Conservation (phyloP, 1,140 invertebrate genomes). For the Neomicropteryx cornuta region DNA sequence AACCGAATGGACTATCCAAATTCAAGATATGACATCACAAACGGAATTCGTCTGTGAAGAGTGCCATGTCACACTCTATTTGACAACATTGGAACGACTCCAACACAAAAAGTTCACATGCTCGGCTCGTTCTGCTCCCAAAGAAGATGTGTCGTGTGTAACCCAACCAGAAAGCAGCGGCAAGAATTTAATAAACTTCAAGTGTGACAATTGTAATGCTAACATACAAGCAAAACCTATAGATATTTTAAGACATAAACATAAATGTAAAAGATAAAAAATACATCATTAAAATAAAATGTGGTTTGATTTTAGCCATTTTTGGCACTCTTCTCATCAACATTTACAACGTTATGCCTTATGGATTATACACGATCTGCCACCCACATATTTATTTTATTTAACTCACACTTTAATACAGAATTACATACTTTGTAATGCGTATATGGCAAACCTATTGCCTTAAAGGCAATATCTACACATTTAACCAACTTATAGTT, state of each 20-base stretch:
- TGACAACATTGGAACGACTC: conserved; percentile 45
- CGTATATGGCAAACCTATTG: too few relatives aligned
- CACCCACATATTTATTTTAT: too few relatives aligned
- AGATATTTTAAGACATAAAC: conserved; percentile 66
- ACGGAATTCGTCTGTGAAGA: conserved; percentile 44
- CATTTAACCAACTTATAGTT: too few relatives aligned
- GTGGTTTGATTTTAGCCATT: too few relatives aligned
- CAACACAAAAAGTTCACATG: conserved; percentile 37
- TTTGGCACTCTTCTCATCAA: too few relatives aligned
- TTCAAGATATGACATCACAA: conserved; percentile 38
- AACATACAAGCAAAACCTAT: conserved; percentile 61
- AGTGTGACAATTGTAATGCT: conserved; percentile 60
- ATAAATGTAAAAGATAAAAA: conserved; percentile 38
- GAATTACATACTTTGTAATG: too few relatives aligned
- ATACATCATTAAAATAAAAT: too few relatives aligned
- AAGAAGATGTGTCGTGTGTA: conserved; percentile 21
- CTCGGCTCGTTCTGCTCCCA: conserved; percentile 22
- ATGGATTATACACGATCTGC: too few relatives aligned
- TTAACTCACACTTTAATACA: too few relatives aligned
- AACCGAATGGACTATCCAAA: conserved; percentile 46
- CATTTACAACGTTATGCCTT: too few relatives aligned
- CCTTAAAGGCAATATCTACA: too few relatives aligned
- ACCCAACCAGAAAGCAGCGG: conserved; percentile 34
- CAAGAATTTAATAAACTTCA: conserved; percentile 57
- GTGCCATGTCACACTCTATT: conserved; percentile 37